phyloP scores from a whole-genome alignment of 2,888 invertebrate species.

The Hoplodrina blanda region DNA sequence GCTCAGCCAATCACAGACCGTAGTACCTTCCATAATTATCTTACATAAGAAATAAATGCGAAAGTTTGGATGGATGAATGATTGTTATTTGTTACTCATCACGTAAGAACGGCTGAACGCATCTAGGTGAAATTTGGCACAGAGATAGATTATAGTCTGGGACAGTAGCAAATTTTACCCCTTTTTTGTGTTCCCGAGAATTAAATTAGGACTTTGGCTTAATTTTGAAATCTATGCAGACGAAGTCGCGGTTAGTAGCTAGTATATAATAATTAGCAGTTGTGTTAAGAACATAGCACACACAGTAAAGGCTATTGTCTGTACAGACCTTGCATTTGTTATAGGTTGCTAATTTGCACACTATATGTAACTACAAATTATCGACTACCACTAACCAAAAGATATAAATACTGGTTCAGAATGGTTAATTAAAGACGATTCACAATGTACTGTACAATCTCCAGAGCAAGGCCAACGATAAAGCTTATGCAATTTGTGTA shows the following conservation, averaged over 20 bases:
- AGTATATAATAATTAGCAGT: conserved; percentile 8
- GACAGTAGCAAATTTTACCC: no score
- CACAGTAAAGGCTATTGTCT: conserved; percentile 8
- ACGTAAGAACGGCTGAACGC: no score
- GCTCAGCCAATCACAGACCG: not conserved
- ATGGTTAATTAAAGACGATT: conserved; percentile 53
- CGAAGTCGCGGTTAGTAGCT: no score
- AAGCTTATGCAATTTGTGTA: conserved; percentile 53
- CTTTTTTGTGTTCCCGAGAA: no score
- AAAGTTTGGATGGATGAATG: no score
- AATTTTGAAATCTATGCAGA: no score
- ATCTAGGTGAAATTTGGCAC: no score
- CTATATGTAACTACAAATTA: conserved; percentile 19
- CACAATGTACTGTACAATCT: conserved; percentile 43
- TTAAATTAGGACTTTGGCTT: no score
- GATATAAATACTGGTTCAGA: conserved; percentile 29
- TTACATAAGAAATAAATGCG: no score
- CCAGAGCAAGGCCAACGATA: conserved; percentile 42
- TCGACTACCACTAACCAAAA: conserved; percentile 14
- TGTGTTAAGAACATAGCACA: not conserved
- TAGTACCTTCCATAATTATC: not conserved
- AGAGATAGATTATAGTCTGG: no score
- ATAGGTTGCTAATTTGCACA: conserved; percentile 5
- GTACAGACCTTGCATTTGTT: not conserved
- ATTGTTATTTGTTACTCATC: no score